Conservation (phyloP, 2,888 invertebrate genomes). For the Ennomos fuscantarius region DNA sequence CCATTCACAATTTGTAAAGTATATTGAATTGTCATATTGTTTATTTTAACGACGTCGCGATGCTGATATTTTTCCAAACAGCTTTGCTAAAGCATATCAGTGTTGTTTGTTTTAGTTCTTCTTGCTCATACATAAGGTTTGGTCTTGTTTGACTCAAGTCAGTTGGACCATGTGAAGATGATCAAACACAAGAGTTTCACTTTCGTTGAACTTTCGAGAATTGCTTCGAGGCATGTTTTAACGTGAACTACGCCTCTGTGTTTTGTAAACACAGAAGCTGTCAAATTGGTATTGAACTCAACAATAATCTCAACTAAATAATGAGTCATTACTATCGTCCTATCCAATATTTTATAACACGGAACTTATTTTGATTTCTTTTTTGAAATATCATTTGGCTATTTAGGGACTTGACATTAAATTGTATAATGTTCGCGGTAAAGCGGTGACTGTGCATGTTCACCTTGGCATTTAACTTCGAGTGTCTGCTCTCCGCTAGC, state of each 20-base stretch:
- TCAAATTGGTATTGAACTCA: constrained; percentile 11
- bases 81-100: neutral
- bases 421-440: constrained; percentile 49
- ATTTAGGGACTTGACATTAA: constrained; percentile 31
- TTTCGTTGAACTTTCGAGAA: constrained; percentile 76
- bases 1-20: constrained; percentile 13
- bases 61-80: constrained; percentile 13
- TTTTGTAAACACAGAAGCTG: constrained; percentile 61
- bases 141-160: constrained; percentile 21
- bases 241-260: constrained; percentile 54
- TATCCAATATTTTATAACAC: constrained; percentile 22
- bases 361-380: constrained; percentile 32
- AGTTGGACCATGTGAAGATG: constrained; percentile 51
- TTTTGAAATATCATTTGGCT: constrained; percentile 27
- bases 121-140: constrained; percentile 30
- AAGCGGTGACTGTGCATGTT: constrained; percentile 68
- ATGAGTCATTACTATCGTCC: constrained; percentile 7
- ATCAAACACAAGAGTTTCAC: constrained; percentile 65
- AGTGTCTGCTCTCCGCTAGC: constrained; percentile 53
- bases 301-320: constrained; percentile 22
- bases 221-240: constrained; percentile 42
- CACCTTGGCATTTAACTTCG: constrained; percentile 77
- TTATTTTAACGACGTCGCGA: constrained; percentile 32
- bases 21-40: constrained; percentile 16
- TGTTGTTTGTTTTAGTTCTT: constrained; percentile 12